Percentiles rank a stretch among this genome's conserved stretches.
These are phyloP conservation scores for Microctonus brassicae DNA, from an alignment of 2,888 invertebrate genomes.

Conservation along the genomic window DNA sequence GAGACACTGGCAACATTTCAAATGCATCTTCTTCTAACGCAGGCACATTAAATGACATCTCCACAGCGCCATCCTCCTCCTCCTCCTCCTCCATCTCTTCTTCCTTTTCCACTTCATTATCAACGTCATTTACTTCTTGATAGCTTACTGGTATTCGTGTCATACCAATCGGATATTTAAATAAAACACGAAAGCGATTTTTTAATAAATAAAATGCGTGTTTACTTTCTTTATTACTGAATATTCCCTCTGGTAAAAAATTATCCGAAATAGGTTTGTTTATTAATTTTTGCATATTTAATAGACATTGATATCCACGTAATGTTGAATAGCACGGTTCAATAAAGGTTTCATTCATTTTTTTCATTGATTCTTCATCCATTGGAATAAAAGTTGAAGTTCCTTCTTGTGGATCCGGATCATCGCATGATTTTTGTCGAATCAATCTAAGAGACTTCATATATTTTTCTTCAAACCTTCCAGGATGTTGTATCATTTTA, in stretches of 20 bases:
- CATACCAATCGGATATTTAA: constrained; percentile 61
- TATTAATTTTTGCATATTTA: constrained; percentile 32
- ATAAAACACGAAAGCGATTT: constrained; percentile 57
- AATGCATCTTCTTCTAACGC: background rate
- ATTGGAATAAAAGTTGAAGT: background rate
- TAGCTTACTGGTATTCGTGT: constrained; percentile 41
- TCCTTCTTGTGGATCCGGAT: background rate
- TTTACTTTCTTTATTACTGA: constrained; percentile 14
- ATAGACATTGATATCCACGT: constrained; percentile 47
- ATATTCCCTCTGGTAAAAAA: background rate
- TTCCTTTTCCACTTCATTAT: background rate
- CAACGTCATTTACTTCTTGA: background rate
- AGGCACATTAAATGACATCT: background rate
- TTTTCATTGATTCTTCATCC: background rate
- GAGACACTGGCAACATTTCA: background rate
- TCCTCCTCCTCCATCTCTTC: background rate
- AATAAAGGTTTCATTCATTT: constrained; percentile 24
- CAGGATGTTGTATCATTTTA: background rate
- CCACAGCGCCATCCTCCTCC: background rate
- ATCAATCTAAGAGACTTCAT: background rate
- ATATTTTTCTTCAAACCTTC: background rate
- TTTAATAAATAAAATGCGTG: constrained; percentile 51
- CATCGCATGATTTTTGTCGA: background rate
- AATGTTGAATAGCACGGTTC: constrained; percentile 49
- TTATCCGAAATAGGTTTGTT: background rate